phyloP scores from a whole-genome alignment of 2,888 invertebrate species.

The Eumacrocentrus americanus region DNA sequence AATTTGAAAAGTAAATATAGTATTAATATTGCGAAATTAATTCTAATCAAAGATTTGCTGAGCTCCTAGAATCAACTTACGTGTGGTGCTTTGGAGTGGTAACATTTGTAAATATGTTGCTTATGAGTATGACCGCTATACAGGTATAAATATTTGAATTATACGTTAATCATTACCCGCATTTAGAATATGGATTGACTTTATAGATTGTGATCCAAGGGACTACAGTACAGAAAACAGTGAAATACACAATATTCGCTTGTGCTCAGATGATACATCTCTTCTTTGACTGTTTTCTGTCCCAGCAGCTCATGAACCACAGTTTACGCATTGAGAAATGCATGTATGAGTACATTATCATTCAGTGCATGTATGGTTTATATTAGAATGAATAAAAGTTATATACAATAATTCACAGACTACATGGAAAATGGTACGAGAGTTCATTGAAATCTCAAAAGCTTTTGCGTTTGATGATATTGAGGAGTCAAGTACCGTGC shows the following conservation, averaged over 20 bases:
- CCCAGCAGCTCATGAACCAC: constrained; percentile 11
- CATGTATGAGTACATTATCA: not conserved
- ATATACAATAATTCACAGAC: not conserved
- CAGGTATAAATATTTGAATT: not conserved
- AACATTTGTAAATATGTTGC: not conserved
- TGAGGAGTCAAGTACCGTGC: constrained; percentile 11
- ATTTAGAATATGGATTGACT: too few species aligned
- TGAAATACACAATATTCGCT: not conserved
- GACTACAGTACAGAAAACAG: not conserved
- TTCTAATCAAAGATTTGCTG: constrained; percentile 9
- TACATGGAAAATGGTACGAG: not conserved
- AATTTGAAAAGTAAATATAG: not conserved
- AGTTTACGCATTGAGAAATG: constrained; percentile 2
- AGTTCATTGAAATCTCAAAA: not conserved
- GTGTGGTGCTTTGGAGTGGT: constrained; percentile 10
- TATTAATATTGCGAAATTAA: not conserved
- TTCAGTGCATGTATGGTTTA: not conserved
- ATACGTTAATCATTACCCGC: too few species aligned
- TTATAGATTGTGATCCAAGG: not conserved
- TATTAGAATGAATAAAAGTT: not conserved
- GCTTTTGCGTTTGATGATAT: constrained; percentile 3
- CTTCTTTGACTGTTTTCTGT: constrained; percentile 16
- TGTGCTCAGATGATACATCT: constrained; percentile 10
- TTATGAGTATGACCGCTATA: constrained; percentile 10
- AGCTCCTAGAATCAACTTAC: constrained; percentile 8